Percentiles rank a stretch among this genome's conserved stretches.
phyloP scores from a whole-genome alignment of 2,888 invertebrate genomes.

The Limnephilus rhombicus region DNA sequence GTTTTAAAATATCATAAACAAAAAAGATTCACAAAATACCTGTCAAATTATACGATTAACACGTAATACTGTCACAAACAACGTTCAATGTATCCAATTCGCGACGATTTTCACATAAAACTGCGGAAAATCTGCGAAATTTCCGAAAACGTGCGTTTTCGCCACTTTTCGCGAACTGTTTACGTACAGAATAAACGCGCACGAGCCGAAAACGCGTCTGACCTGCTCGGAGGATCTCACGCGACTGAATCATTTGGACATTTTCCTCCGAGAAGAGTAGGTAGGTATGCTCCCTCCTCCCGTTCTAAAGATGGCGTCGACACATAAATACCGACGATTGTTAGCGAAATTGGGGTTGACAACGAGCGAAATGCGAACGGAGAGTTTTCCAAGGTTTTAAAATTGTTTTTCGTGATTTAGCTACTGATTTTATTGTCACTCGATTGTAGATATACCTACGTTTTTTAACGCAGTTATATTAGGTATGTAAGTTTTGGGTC shows the following conservation, averaged over 20 bases:
- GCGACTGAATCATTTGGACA: slow-evolving; percentile 35
- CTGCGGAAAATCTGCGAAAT: not conserved
- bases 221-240: not conserved
- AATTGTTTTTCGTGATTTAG: not conserved
- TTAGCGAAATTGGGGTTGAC: slow-evolving; percentile 27
- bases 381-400: not conserved
- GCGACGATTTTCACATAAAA: not conserved
- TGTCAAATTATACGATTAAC: not conserved
- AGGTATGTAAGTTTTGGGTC: no score
- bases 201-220: not conserved
- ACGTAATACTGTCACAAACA: not conserved
- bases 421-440: no score
- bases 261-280: not conserved
- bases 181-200: not conserved
- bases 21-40: not conserved
- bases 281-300: not conserved
- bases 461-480: no score
- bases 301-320: slow-evolving; percentile 40
- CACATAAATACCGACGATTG: slow-evolving; percentile 43
- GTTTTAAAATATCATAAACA: not conserved
- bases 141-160: not conserved
- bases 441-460: no score
- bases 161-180: slow-evolving; percentile 24
- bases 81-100: not conserved
- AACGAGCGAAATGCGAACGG: not conserved